A percentile compares a stretch with the other conserved stretches of the same genome.
Conservation (phyloP, 2,113 vertebrate genomes). For the Xenus cinereus region DNA sequence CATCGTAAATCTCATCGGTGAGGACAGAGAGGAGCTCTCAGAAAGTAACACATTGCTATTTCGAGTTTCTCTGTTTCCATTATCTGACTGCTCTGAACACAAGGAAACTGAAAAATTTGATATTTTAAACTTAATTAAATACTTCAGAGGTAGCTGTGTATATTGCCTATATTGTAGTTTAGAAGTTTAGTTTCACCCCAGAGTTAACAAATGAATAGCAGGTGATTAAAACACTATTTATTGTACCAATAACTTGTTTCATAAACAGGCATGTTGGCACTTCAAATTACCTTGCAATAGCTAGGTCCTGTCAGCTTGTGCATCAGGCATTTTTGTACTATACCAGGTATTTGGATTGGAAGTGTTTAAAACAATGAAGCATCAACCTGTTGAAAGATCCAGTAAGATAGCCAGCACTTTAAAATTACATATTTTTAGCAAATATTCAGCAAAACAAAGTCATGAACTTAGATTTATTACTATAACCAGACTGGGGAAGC, state of each 20-base stretch:
- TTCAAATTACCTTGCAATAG: neutral
- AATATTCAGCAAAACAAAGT: neutral
- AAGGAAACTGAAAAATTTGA: neutral
- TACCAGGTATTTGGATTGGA: neutral
- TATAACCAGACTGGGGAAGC: neutral
- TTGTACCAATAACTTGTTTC: neutral
- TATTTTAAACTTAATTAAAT: neutral
- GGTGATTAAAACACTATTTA: neutral
- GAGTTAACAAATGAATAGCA: neutral
- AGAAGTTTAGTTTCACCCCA: neutral
- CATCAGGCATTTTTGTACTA: neutral
- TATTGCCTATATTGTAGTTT: neutral
- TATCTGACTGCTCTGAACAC: neutral
- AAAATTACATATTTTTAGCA: neutral
- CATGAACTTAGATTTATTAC: neutral
- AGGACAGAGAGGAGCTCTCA: slow-evolving; percentile 2
- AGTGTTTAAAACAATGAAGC: neutral
- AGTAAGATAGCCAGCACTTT: neutral
- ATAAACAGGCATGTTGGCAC: neutral
- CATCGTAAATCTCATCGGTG: slow-evolving; percentile 22
- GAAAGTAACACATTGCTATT: neutral
- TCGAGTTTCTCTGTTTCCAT: neutral
- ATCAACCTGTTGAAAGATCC: neutral
- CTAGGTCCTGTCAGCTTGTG: neutral
- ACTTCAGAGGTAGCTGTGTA: neutral